These are phyloP conservation scores for Netelia virgata DNA, from an alignment of 2,888 invertebrate genomes.

Conservation along the genomic window DNA sequence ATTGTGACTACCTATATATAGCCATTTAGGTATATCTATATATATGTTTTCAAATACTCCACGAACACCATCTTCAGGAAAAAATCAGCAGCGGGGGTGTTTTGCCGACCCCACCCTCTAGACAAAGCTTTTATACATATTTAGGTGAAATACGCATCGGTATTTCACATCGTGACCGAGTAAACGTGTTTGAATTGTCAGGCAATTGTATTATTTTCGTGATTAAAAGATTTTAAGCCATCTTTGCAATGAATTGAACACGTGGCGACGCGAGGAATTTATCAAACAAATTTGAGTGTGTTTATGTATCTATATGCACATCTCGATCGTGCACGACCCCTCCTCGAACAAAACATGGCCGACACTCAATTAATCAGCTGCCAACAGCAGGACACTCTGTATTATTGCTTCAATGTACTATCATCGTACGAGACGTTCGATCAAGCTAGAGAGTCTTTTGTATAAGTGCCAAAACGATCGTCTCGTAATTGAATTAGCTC, in stretches of 20 bases:
- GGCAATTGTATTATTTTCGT: neutral
- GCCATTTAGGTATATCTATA: neutral
- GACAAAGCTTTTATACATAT: neutral
- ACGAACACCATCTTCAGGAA: neutral
- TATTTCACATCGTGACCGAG: neutral
- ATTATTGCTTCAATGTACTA: conserved; percentile 75
- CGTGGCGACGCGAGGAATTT: conserved; percentile 58
- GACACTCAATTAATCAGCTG: conserved; percentile 75
- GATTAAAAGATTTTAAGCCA: neutral
- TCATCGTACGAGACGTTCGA: conserved; percentile 69
- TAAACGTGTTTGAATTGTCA: neutral
- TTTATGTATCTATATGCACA: neutral
- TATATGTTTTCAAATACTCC: neutral
- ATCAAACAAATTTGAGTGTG: conserved; percentile 18
- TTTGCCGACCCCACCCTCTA: neutral
- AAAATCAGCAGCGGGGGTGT: neutral
- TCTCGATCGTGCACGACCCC: neutral
- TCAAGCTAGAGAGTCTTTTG: conserved; percentile 64
- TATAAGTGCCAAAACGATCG: conserved; percentile 67
- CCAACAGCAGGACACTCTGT: conserved; percentile 74
- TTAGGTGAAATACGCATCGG: neutral
- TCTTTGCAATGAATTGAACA: neutral
- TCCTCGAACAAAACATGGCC: conserved; percentile 74
- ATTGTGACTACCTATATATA: no score
- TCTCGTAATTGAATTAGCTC: conserved; percentile 40